Evolutionary conservation across 2,888 invertebrate genomes (phyloP), one percentile per base, ranked within the genome.

Genomic region (Halictus ligatus): DNA sequence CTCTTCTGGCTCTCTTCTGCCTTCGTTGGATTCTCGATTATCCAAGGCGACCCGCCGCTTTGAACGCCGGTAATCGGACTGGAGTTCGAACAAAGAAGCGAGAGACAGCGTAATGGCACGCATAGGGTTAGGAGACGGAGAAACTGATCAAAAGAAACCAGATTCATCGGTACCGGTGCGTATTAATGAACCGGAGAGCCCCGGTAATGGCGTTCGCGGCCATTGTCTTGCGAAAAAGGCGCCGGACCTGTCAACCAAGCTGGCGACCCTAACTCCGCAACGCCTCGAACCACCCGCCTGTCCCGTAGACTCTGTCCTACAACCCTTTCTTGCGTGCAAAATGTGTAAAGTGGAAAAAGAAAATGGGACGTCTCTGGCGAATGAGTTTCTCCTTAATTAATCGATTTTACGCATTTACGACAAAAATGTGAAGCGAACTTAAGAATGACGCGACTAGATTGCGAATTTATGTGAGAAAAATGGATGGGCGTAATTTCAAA

Each of bases 81-180:
- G 72, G 86, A 85, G 80, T 73, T 48, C 54, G 88, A 81, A 85
- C 85, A 86, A 86, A 84, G 88, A 83, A 82, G 75, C n/a, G 78
- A 48, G 78, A 78, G 83, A 84, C 84, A 60, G 81, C 77, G 78
- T 78, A 82, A 80, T 82, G 85, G 77, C 78, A 86, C 81, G 85
- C 80, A 80, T 74, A 69, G 67, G 72, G 50, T 67, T 71, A 43
- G 78, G 15, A 76, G 78, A 74, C 67, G 78, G 81, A 69, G 64
- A 54, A 78, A 81, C 85, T 91, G 90, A 92, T 92, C 89, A 90
- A 92, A 92, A 92, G 89, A 88, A 92, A 88, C 85, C 85, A 80
- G 87, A 91, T 91, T 89, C 85, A 43, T 75, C 75, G 79, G 78
- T 80, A 79, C 67, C 81, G 86, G 69, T 84, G 90, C 75, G 89